These are phyloP conservation scores for Sakesphorus luctuosus DNA, from an alignment of 2,113 vertebrate species.

Conservation along the genomic window DNA sequence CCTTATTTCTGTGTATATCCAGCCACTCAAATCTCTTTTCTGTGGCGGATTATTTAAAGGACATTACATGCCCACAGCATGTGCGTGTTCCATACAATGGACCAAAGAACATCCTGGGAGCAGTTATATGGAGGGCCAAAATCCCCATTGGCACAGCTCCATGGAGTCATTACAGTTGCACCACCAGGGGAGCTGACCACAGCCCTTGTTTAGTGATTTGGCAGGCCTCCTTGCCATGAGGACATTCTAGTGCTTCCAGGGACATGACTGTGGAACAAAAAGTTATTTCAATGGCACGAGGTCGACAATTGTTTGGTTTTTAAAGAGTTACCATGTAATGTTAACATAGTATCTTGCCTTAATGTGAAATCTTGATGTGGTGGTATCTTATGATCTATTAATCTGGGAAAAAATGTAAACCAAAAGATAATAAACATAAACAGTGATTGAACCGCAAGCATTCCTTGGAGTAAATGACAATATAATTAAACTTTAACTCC, in stretches of 20 bases:
- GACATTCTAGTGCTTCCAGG: not conserved
- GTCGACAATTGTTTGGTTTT: conserved; percentile 47
- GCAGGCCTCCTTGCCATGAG: not conserved
- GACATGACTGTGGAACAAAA: not conserved
- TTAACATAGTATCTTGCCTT: conserved; percentile 39
- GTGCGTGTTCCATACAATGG: not conserved
- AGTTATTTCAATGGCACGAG: not conserved
- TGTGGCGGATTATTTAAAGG: not conserved
- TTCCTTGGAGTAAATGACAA: conserved; percentile 30
- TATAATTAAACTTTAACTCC: conserved; percentile 55
- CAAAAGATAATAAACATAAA: conserved; percentile 62
- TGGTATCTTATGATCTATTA: conserved; percentile 57
- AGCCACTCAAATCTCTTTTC: not conserved
- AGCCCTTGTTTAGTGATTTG: not conserved
- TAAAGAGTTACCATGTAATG: conserved; percentile 33
- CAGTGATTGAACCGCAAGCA: conserved; percentile 38
- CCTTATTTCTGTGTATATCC: not conserved
- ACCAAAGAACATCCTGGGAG: not conserved
- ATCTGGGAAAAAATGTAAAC: conserved; percentile 61
- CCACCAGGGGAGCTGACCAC: not conserved
- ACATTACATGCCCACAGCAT: not conserved
- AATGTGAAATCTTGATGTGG: not conserved
- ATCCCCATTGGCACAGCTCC: not conserved
- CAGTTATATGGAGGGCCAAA: not conserved
- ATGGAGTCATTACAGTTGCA: not conserved